phyloP scores from a whole-genome alignment of 2,888 invertebrate genomes.

The Eupithecia subumbrata region DNA sequence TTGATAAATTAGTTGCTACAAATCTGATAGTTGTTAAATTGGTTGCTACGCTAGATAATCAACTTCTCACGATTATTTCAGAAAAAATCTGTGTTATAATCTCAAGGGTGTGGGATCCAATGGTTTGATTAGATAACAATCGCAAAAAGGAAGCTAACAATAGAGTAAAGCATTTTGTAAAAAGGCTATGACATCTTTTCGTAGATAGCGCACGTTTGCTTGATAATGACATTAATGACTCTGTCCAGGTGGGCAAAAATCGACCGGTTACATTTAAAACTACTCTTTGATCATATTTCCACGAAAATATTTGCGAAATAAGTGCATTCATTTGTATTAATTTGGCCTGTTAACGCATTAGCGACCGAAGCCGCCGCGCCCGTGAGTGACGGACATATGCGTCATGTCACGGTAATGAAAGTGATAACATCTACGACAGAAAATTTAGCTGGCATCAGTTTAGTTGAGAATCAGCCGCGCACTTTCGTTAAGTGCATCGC shows the following conservation, averaged over 20 bases:
- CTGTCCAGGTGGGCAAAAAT: neutral
- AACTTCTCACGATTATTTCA: constrained; percentile 5
- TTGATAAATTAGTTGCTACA: constrained; percentile 13
- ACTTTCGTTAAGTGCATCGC: neutral
- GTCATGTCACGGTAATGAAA: too few species aligned
- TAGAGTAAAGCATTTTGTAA: neutral
- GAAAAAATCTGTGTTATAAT: neutral
- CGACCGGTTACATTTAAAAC: neutral
- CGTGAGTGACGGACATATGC: too few species aligned
- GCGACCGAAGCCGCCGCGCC: too few species aligned
- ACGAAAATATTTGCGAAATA: neutral
- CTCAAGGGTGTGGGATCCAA: neutral
- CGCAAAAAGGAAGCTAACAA: neutral
- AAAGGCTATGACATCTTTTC: neutral
- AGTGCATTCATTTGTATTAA: neutral
- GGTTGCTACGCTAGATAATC: constrained; percentile 9
- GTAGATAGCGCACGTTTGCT: constrained; percentile 26
- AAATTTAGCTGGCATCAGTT: neutral
- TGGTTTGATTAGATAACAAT: neutral
- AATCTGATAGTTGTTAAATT: constrained; percentile 5
- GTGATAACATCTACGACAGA: too few species aligned
- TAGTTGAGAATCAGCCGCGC: neutral
- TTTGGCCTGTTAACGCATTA: neutral
- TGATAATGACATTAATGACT: neutral
- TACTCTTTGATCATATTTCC: neutral